Evolutionary conservation across 2,113 vertebrate genomes (phyloP).

Genomic region (Neolamprologus variostigma): DNA sequence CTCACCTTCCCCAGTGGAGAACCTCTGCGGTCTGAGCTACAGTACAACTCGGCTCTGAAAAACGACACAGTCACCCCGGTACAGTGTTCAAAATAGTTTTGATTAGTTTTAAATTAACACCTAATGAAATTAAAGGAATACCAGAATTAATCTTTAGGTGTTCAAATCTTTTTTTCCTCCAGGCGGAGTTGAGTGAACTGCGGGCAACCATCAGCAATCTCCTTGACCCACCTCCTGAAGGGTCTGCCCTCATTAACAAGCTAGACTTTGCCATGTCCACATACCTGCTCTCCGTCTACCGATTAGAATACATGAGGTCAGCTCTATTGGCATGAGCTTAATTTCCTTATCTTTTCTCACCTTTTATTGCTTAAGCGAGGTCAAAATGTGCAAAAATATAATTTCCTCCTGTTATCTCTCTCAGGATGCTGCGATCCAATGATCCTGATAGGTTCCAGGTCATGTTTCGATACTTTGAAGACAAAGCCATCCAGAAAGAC

Average conservation of each 20-base stretch:
- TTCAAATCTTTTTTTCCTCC: not conserved
- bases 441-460: conserved; percentile 94
- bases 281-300: conserved; percentile 92
- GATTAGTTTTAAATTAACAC: not conserved
- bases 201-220: conserved; percentile 89
- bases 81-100: not conserved
- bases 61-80: conserved; percentile 94
- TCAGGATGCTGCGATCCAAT: conserved; percentile 86
- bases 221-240: conserved; percentile 88
- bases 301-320: conserved; percentile 94
- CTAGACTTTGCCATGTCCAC: conserved; percentile 97
- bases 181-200: conserved; percentile 90
- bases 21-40: conserved; percentile 90
- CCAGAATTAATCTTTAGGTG: not conserved
- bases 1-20: conserved; percentile 95
- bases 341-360: not conserved
- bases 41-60: conserved; percentile 96
- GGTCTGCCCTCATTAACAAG: conserved; percentile 88
- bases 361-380: not conserved
- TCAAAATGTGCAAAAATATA: not conserved
- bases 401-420: not conserved
- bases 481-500: conserved; percentile 98
- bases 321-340: not conserved
- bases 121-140: not conserved
- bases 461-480: conserved; percentile 97